These are phyloP conservation scores for Drosophila murphyi DNA, from an alignment of 1,140 invertebrate species.

Conservation along the genomic window DNA sequence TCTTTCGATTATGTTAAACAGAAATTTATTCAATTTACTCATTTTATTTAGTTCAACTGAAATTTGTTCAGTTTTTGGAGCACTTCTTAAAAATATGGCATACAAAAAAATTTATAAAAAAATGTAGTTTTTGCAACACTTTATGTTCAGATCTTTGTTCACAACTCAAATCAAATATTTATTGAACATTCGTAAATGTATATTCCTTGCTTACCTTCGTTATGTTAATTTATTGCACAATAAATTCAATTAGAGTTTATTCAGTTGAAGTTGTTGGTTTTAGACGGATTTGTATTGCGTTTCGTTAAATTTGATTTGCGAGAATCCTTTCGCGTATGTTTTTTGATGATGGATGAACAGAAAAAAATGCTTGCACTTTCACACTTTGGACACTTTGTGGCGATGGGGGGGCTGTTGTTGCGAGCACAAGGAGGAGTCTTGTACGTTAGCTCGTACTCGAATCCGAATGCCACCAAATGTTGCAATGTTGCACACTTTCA, in stretches of 20 bases:
- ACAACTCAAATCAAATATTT: conserved; percentile 3
- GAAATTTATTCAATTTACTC: too few species aligned
- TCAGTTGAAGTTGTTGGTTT: conserved; percentile 13
- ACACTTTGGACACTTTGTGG: conserved; percentile 40
- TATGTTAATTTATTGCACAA: conserved; percentile 29
- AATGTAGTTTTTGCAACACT: conserved; percentile 11
- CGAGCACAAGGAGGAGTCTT: conserved; percentile 16
- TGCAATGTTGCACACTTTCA: conserved; percentile 42
- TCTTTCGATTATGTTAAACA: neutral
- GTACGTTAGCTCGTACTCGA: neutral
- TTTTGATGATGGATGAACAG: conserved; percentile 12
- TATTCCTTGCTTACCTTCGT: conserved; percentile 35
- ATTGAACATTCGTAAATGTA: neutral
- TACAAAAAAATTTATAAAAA: conserved; percentile 32
- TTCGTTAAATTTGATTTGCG: conserved; percentile 16
- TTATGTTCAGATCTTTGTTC: conserved; percentile 3
- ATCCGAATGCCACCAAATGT: conserved; percentile 37
- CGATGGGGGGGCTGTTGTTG: neutral
- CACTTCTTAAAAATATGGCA: conserved; percentile 17
- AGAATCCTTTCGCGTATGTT: conserved; percentile 41
- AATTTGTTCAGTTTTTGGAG: neutral
- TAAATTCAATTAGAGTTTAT: conserved; percentile 30
- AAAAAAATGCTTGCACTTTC: conserved; percentile 49
- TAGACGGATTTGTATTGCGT: neutral
- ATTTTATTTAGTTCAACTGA: neutral